Evolutionary conservation across 2,888 invertebrate species (phyloP).

Genomic region (Bellardia pandia): DNA sequence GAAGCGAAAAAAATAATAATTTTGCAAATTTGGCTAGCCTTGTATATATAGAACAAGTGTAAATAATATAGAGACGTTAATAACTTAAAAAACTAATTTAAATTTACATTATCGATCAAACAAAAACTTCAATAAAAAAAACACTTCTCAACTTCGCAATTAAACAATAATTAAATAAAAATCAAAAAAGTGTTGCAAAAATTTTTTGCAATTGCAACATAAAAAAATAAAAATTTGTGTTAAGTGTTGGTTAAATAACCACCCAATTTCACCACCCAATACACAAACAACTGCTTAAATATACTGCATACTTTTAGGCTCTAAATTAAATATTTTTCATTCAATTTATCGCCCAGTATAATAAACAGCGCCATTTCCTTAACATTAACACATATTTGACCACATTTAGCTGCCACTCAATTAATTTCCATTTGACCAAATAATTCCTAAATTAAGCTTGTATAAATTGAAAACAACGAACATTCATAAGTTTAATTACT

Average conservation of each 20-base stretch:
- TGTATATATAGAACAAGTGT: too few species aligned
- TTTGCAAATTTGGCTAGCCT: too few species aligned
- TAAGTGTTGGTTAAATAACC: too few species aligned
- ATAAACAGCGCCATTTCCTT: neutral
- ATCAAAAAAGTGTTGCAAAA: too few species aligned
- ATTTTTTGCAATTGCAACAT: too few species aligned
- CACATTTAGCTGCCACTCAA: conserved; percentile 16
- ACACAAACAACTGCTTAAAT: too few species aligned
- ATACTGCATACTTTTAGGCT: conserved; percentile 41
- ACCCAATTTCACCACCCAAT: too few species aligned
- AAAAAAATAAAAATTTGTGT: too few species aligned
- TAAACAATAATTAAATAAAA: too few species aligned
- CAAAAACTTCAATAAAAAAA: neutral
- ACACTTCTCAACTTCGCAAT: neutral
- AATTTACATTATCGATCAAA: conserved; percentile 48
- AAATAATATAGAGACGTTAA: neutral
- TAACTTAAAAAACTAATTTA: neutral
- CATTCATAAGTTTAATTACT: conserved; percentile 42
- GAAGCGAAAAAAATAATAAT: too few species aligned
- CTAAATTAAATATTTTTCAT: neutral
- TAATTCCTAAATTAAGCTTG: conserved; percentile 35
- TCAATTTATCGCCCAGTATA: neutral
- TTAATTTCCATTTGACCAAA: conserved; percentile 43
- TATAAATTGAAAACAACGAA: conserved; percentile 4
- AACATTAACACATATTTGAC: conserved; percentile 1